Evolutionary conservation across 2,888 invertebrate species (phyloP).

Genomic region (Apomyelois bistriatella): DNA sequence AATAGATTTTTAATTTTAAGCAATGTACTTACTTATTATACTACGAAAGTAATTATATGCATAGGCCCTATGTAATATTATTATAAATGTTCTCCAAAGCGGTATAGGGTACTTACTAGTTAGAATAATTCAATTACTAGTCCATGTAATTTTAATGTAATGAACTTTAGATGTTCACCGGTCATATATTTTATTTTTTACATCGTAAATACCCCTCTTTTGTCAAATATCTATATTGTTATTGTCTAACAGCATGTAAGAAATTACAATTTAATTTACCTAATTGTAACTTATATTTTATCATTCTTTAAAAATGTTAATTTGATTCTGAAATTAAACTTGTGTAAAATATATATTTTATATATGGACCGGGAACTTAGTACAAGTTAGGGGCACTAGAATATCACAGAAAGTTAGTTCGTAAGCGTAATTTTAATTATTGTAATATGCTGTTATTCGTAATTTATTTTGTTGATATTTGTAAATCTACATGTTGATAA

Average conservation of each 20-base stretch:
- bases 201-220: too few species aligned
- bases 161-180: slow-evolving; percentile 65
- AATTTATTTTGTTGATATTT: slow-evolving; percentile 81
- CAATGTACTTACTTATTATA: slow-evolving; percentile 54
- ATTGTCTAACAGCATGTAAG: too few species aligned
- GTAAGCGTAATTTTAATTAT: slow-evolving; percentile 64
- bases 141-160: slow-evolving; percentile 76
- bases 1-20: slow-evolving; percentile 51
- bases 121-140: slow-evolving; percentile 79
- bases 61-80: slow-evolving; percentile 53
- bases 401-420: slow-evolving; percentile 55
- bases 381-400: slow-evolving; percentile 70
- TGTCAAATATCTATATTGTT: too few species aligned
- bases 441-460: slow-evolving; percentile 79
- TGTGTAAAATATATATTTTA: background rate
- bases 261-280: too few species aligned
- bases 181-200: slow-evolving; percentile 33
- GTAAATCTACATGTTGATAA: slow-evolving; percentile 79
- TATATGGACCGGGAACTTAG: slow-evolving; percentile 57
- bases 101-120: slow-evolving; percentile 79
- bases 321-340: background rate
- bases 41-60: slow-evolving; percentile 51
- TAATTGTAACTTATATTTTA: too few species aligned
- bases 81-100: slow-evolving; percentile 67
- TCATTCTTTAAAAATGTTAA: background rate